Evolutionary conservation across 2,797 vertebrate genomes (phyloP).

Genomic region (Iguana delicatissima): DNA sequence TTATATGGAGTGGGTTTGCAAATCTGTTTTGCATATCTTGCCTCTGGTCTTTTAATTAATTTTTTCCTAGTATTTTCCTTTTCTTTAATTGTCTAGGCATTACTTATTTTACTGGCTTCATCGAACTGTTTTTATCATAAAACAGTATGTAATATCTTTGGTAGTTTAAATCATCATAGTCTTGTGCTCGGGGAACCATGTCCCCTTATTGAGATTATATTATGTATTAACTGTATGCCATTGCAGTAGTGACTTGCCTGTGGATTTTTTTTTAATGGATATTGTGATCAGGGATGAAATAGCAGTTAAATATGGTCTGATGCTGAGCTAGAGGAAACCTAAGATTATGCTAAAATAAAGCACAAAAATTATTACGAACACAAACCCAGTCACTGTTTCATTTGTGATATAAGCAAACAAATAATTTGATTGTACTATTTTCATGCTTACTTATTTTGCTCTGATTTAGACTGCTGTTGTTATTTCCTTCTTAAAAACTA

Average conservation of each 20-base stretch:
- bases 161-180: background rate
- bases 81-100: background rate
- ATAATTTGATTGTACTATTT: background rate
- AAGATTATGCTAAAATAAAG: background rate
- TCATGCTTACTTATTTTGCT: background rate
- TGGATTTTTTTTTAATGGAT: background rate
- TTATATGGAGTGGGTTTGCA: background rate
- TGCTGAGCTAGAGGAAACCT: background rate
- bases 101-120: too few species aligned
- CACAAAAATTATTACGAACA: background rate
- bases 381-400: background rate
- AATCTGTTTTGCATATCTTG: background rate
- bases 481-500: background rate
- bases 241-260: background rate
- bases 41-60: background rate
- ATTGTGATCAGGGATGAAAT: background rate
- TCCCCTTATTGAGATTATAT: background rate
- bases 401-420: background rate
- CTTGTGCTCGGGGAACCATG: constrained; percentile 4
- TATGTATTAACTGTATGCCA: background rate
- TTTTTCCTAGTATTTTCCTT: background rate
- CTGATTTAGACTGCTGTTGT: background rate
- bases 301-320: background rate
- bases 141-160: background rate
- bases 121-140: too few species aligned